A percentile compares a stretch with the other conserved stretches of the same genome.
phyloP scores from a whole-genome alignment of 2,888 invertebrate genomes.

The Caradrina kadenii region DNA sequence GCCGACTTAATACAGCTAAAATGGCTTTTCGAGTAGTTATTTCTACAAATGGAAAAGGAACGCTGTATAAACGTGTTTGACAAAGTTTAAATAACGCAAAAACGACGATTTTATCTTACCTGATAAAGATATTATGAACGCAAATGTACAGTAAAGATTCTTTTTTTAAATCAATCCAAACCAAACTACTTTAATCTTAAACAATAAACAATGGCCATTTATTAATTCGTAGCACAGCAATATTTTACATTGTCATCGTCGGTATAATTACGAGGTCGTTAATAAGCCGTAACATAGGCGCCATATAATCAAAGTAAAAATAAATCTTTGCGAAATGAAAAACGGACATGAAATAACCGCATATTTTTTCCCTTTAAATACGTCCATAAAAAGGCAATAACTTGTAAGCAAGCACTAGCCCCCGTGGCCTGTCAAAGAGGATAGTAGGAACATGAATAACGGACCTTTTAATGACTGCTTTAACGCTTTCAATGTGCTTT shows the following conservation, averaged over 20 bases:
- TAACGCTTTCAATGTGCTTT: constrained; percentile 90
- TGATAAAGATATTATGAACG: neutral
- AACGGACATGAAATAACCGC: constrained; percentile 85
- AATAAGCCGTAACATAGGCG: constrained; percentile 85
- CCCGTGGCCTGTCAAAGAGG: constrained; percentile 84
- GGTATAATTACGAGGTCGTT: constrained; percentile 85
- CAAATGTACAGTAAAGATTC: neutral
- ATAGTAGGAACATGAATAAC: constrained; percentile 88
- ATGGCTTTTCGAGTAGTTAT: constrained; percentile 32
- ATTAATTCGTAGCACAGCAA: constrained; percentile 77
- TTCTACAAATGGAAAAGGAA: constrained; percentile 31
- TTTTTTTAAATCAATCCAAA: constrained; percentile 7
- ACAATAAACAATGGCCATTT: constrained; percentile 69
- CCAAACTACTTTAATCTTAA: constrained; percentile 31
- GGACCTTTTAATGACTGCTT: constrained; percentile 88
- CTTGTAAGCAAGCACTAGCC: constrained; percentile 85
- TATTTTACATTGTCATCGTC: constrained; percentile 83
- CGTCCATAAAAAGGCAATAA: constrained; percentile 86
- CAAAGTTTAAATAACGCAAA: neutral
- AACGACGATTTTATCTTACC: constrained; percentile 3
- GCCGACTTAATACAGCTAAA: constrained; percentile 39
- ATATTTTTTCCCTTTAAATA: constrained; percentile 86
- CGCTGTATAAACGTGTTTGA: neutral
- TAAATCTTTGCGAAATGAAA: constrained; percentile 87
- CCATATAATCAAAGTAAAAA: constrained; percentile 87